Conservation (phyloP, 2,113 vertebrate species). For the Phylloscopus whistleri region DNA sequence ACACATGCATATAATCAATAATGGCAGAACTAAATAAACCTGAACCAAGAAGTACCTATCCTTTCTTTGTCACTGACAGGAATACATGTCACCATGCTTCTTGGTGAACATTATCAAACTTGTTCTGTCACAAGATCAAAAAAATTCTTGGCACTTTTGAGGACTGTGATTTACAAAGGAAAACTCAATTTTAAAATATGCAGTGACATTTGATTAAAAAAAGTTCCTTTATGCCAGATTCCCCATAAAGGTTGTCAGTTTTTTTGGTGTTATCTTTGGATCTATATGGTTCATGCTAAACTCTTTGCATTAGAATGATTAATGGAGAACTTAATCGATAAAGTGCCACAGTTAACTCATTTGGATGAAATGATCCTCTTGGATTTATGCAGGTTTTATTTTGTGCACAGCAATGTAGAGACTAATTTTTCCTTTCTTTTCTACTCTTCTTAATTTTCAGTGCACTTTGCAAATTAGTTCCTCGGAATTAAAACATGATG, state of each 20-base stretch:
- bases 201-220: slow-evolving; percentile 12
- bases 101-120: background rate
- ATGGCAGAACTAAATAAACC: background rate
- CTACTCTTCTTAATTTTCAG: background rate
- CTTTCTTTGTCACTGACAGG: background rate
- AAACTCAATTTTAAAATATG: slow-evolving; percentile 27
- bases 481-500: background rate
- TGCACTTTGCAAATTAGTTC: background rate
- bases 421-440: background rate
- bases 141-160: background rate
- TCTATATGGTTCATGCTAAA: background rate
- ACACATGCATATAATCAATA: background rate
- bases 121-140: background rate
- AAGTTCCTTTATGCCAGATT: background rate
- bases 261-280: background rate
- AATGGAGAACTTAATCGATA: background rate
- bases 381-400: background rate
- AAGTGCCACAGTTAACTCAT: background rate
- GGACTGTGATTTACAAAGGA: background rate
- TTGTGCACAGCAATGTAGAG: background rate
- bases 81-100: background rate
- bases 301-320: background rate
- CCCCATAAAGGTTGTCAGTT: background rate
- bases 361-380: background rate
- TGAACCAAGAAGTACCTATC: background rate